Base-by-base conservation (phyloP, 2,113 vertebrate species). In the Pontoporia blainvillei region DNA sequence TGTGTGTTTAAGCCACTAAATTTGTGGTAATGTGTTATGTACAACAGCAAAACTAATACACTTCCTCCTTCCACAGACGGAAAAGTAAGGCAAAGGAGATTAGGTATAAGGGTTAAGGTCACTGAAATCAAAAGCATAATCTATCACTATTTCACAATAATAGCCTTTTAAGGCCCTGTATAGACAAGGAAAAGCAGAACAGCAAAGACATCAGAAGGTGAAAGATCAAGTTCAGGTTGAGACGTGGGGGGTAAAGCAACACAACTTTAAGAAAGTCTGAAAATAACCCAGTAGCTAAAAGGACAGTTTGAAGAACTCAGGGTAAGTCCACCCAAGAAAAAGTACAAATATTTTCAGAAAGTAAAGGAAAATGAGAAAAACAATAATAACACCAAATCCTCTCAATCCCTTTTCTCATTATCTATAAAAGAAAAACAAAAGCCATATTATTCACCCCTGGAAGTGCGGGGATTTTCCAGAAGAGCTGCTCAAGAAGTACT, bases 281-380 rank as follows among this genome's bases (percentile, higher is more conserved):
- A 91, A 88, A 73, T n/a, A 61, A 46, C 23, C 36, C 15, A 83
- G 27, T 25, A 85, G 78, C 41, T n/a, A 12, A 93, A 86, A 76
- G 29, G 36, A 90, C 11, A 13, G 1, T 64, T 78, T 90, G 78
- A 79, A 72, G 69, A 69, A 87, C 29, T 46, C 72, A 71, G 39
- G 29, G 46, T 67, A 75, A 87, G 88, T 5, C 57, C 29, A 88
- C 39, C 72, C 34, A 46, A 93, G 59, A n/a, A 94, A 83, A 92
- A 73, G 23, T n/a, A 69, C 69, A 94, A 64, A 66, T 41, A 11
- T 84, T 93, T 96, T 88, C 57, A 97, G 36, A 91, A 79, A 83
- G 67, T 12, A 94, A 90, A 57, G 23, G 49, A 69, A 86, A 96
- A 97, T 0, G n/a, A 75, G 29, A 54, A 36, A 52, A 89, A 20